These are phyloP conservation scores for Hemistola chrysoprasaria DNA, from an alignment of 2,888 invertebrate species.

Conservation along the genomic window DNA sequence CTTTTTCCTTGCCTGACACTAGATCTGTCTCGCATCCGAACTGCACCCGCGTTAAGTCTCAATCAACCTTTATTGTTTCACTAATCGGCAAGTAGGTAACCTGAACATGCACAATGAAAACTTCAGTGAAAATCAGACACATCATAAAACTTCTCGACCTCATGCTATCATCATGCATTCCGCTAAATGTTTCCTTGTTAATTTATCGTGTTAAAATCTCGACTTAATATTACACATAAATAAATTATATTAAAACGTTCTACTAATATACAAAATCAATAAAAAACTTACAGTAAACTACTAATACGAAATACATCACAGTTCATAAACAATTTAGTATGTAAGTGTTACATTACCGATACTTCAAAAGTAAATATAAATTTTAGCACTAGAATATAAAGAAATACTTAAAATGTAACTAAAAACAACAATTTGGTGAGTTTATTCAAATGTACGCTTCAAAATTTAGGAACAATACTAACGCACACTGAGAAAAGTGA, in stretches of 20 bases:
- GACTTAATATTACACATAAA: constrained; percentile 68
- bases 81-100: constrained; percentile 34
- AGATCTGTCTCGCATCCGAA: too few species aligned
- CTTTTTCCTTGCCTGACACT: too few species aligned
- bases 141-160: constrained; percentile 2
- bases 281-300: constrained; percentile 70
- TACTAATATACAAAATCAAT: constrained; percentile 82
- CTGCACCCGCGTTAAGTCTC: too few species aligned
- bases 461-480: constrained; percentile 74
- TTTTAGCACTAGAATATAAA: constrained; percentile 52
- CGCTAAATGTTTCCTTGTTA: constrained; percentile 15
- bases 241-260: constrained; percentile 79
- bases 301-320: constrained; percentile 82
- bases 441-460: constrained; percentile 58
- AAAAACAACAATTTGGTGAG: constrained; percentile 75
- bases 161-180: constrained; percentile 3
- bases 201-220: constrained; percentile 52
- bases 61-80: too few species aligned
- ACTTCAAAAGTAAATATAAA: constrained; percentile 64
- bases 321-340: constrained; percentile 80
- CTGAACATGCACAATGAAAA: constrained; percentile 48
- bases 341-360: constrained; percentile 61
- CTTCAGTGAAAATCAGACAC: constrained; percentile 32
- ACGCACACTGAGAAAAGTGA: constrained; percentile 43
- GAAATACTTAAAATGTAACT: constrained; percentile 57